Base-by-base conservation (phyloP, 2,113 vertebrate genomes). In the Penelope pileata region DNA sequence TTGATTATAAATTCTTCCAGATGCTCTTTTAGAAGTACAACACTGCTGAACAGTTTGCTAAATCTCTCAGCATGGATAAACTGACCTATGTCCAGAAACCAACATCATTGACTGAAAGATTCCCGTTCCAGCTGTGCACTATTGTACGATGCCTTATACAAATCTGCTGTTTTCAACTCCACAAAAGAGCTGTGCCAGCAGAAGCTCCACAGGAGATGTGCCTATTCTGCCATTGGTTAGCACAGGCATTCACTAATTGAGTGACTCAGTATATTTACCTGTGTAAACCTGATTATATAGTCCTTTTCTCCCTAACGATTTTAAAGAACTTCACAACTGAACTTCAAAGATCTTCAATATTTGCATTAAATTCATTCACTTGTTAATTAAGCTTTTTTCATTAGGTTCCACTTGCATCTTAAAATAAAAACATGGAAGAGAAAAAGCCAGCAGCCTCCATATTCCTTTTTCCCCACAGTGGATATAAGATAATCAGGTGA, bases 341-440 rank as follows among this genome's bases (percentile, higher is more conserved):
- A 62, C n/a, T 91, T 95, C 43, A 86, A 54, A 68, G 74, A 96
- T 91, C 86, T 68, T 45, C 12, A 88, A 22, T 66, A 68, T 62
- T 91, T 88, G n/a, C 88, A 81, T 64, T 73, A 83, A 91, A 91
- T 89, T 54, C 76, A 24, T 86, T 77, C 47, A 53, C 40, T 15
- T 86, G 40, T 81, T 94, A 93, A 88, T 68, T 72, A 64, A 48
- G 14, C 53, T 85, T 66, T 62, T 91, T 86, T 48, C 16, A 94
- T 94, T 95, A 79, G 10, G 88, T 83, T 68, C 79, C 63, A 77
- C 42, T 89, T 76, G 36, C 7, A 83, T 47, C 62, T 88, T 90
- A 94, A 94, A 96, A 95, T 51, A 62, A 92, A 93, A 88, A 76
- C 47, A 90, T 60, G 15, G 92, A 93, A 80, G 62, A 32, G 23